Conservation (phyloP, 1,140 invertebrate species). For the Drosophila ironensis region DNA sequence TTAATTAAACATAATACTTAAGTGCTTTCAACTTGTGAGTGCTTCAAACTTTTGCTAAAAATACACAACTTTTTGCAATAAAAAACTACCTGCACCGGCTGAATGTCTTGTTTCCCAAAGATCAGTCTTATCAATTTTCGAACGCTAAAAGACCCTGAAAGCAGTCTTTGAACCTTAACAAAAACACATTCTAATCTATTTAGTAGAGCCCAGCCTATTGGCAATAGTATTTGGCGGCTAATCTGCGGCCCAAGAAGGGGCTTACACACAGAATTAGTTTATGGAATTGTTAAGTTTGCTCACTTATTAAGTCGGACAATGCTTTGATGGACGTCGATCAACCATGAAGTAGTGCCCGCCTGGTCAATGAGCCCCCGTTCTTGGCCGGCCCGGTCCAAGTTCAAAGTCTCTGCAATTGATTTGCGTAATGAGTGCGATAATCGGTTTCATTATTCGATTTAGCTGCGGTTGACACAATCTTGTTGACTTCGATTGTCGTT, state of each 20-base stretch:
- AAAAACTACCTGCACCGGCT: neutral
- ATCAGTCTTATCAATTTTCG: conserved; percentile 10
- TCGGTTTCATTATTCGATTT: neutral
- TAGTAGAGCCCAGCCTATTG: neutral
- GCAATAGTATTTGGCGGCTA: conserved; percentile 10
- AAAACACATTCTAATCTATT: conserved; percentile 8
- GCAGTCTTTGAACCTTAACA: conserved; percentile 2
- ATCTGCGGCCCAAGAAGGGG: conserved; percentile 22
- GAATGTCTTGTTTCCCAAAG: neutral
- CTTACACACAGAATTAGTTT: too few species aligned
- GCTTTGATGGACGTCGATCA: conserved; percentile 37
- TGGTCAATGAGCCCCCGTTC: conserved; percentile 27
- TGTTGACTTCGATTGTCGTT: conserved; percentile 2
- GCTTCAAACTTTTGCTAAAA: too few species aligned
- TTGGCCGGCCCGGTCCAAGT: conserved; percentile 40
- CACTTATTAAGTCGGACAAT: too few species aligned
- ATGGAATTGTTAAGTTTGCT: too few species aligned
- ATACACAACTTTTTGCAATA: too few species aligned
- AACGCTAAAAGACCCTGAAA: conserved; percentile 3
- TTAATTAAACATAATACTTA: too few species aligned
- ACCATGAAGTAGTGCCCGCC: conserved; percentile 34
- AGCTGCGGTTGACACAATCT: conserved; percentile 17
- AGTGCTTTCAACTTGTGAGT: too few species aligned
- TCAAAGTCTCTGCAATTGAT: conserved; percentile 49
- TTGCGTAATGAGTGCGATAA: conserved; percentile 29